These are phyloP conservation scores for Neopipo cinnamomea DNA, from an alignment of 2,113 vertebrate genomes.

Conservation along the genomic window DNA sequence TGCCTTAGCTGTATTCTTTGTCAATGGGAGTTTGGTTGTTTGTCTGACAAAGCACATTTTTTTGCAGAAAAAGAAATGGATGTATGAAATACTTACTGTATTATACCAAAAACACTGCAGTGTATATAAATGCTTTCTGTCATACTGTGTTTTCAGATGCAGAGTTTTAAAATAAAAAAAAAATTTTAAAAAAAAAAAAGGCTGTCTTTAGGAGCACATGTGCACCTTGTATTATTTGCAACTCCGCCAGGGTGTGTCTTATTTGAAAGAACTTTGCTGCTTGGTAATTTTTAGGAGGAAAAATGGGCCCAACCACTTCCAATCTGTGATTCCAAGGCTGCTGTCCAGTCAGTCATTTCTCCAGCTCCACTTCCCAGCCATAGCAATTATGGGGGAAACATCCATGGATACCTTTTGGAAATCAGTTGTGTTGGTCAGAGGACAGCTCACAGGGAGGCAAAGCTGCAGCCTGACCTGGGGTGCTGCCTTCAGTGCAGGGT, in stretches of 20 bases:
- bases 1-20: conserved; percentile 94
- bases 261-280: background rate
- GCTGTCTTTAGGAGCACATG: conserved; percentile 48
- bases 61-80: conserved; percentile 79
- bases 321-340: background rate
- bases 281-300: background rate
- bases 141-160: conserved; percentile 89
- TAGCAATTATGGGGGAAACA: accelerated
- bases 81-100: conserved; percentile 85
- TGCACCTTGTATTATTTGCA: background rate
- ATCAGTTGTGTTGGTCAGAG: background rate
- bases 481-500: accelerated
- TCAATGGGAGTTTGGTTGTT: conserved; percentile 76
- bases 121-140: conserved; percentile 91
- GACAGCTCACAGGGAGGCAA: accelerated
- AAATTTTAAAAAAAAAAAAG: conserved; percentile 5
- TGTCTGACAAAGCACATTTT: conserved; percentile 79
- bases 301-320: too few species aligned
- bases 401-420: accelerated
- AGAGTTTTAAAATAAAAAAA: conserved; percentile 85
- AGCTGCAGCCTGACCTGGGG: background rate
- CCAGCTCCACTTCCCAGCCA: background rate
- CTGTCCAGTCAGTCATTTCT: background rate
- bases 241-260: background rate
- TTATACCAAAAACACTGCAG: conserved; percentile 89